These are phyloP conservation scores for Ptyas mucosa DNA, from an alignment of 2,113 vertebrate genomes.

Conservation along the genomic window DNA sequence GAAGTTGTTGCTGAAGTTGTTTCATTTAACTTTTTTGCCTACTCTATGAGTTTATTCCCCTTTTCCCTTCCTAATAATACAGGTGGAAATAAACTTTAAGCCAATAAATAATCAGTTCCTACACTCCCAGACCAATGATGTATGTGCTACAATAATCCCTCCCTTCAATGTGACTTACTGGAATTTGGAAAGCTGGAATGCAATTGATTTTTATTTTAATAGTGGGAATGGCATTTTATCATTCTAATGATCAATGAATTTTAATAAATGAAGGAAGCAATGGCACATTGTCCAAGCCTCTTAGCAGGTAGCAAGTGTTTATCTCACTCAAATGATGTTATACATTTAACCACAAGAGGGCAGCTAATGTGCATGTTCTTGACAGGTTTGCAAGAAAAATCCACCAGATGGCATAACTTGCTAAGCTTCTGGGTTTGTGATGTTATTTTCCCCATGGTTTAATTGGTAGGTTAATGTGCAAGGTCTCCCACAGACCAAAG, in stretches of 20 bases:
- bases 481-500: conserved; percentile 6
- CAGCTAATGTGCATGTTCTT: not conserved
- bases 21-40: conserved; percentile 8
- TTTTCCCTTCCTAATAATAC: not conserved
- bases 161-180: not conserved
- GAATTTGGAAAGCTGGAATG: not conserved
- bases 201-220: not conserved
- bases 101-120: not conserved
- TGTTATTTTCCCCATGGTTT: conserved; percentile 45
- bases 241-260: not conserved
- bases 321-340: not conserved
- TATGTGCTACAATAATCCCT: not conserved
- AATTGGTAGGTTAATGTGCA: conserved; percentile 16
- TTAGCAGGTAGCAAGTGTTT: not conserved
- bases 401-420: conserved; percentile 57
- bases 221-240: not conserved
- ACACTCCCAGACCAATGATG: not conserved
- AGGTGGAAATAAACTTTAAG: not conserved
- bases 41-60: not conserved
- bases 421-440: conserved; percentile 43
- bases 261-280: not conserved
- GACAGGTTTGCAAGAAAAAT: conserved; percentile 18
- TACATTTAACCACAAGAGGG: conserved; percentile 52
- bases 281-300: not conserved
- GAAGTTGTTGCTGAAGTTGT: conserved; percentile 20